phyloP scores from a whole-genome alignment of 2,888 invertebrate genomes.

The Panopea generosa region DNA sequence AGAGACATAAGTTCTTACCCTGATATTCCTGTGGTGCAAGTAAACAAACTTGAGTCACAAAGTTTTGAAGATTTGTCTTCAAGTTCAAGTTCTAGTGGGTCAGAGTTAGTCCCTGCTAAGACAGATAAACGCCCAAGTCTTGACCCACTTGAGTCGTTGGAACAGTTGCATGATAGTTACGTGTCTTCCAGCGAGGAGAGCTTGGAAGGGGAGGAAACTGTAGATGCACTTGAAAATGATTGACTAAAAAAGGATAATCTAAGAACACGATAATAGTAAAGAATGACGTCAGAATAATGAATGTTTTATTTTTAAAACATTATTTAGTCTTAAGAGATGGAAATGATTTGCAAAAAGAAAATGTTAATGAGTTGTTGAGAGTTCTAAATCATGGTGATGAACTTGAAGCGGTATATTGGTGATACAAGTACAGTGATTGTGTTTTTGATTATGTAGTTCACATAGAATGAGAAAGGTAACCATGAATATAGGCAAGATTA shows the following conservation, averaged over 20 bases:
- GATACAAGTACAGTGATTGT: too few species aligned
- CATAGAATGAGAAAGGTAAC: too few species aligned
- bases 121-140: constrained; percentile 69
- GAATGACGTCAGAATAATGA: too few species aligned
- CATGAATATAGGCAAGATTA: too few species aligned
- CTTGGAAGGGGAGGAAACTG: constrained; percentile 64
- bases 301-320: too few species aligned
- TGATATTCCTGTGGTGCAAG: constrained; percentile 26
- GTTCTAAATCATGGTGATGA: too few species aligned
- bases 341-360: too few species aligned
- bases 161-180: constrained; percentile 67
- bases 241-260: constrained; percentile 14
- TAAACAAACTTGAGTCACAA: constrained; percentile 12
- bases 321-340: too few species aligned
- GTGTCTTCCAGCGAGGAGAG: constrained; percentile 75
- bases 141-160: constrained; percentile 75
- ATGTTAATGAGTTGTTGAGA: too few species aligned
- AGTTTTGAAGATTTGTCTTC: constrained; percentile 51
- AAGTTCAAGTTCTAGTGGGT: constrained; percentile 65
- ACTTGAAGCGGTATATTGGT: too few species aligned
- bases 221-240: constrained; percentile 23
- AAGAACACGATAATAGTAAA: background rate
- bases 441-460: too few species aligned
- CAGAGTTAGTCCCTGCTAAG: constrained; percentile 48
- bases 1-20: background rate